These are phyloP conservation scores for Phyllotreta cruciferae DNA, from an alignment of 2,888 invertebrate species.

Conservation along the genomic window DNA sequence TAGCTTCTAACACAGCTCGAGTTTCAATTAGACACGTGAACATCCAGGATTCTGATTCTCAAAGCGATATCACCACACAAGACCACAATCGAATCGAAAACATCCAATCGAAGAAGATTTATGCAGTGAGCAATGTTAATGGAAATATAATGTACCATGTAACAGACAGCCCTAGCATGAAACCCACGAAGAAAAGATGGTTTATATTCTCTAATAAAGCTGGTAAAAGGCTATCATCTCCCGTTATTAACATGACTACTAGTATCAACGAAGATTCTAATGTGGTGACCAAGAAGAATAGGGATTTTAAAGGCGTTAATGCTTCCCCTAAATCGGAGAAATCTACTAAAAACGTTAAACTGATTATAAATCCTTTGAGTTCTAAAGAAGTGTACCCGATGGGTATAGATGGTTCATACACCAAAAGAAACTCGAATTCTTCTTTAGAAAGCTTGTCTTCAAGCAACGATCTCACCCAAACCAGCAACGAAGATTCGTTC, in stretches of 20 bases:
- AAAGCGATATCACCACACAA: conserved; percentile 51
- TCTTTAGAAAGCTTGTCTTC: conserved; percentile 56
- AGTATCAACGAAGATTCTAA: conserved; percentile 57
- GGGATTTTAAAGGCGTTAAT: conserved; percentile 55
- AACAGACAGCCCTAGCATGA: conserved; percentile 57
- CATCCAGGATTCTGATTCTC: conserved; percentile 64
- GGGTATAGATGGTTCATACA: conserved; percentile 58
- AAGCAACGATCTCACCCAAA: conserved; percentile 52
- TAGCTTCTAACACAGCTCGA: conserved; percentile 81
- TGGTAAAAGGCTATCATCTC: conserved; percentile 51
- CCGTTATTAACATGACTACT: conserved; percentile 57
- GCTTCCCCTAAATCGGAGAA: conserved; percentile 49
- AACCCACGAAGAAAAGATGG: conserved; percentile 57
- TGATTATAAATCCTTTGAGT: conserved; percentile 59
- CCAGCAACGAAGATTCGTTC: conserved; percentile 50
- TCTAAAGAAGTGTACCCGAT: conserved; percentile 59
- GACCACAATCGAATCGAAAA: conserved; percentile 53
- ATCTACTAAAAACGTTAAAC: conserved; percentile 55
- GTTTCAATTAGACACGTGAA: conserved; percentile 79
- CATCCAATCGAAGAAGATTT: conserved; percentile 67
- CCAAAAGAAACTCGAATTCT: conserved; percentile 53
- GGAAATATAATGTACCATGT: conserved; percentile 77
- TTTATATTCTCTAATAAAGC: conserved; percentile 56
- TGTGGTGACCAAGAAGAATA: conserved; percentile 57
- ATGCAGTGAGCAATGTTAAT: conserved; percentile 82